A percentile compares a stretch with the other conserved stretches of the same genome.
phyloP scores from a whole-genome alignment of 2,113 vertebrate species.

The Stercorarius parasiticus region DNA sequence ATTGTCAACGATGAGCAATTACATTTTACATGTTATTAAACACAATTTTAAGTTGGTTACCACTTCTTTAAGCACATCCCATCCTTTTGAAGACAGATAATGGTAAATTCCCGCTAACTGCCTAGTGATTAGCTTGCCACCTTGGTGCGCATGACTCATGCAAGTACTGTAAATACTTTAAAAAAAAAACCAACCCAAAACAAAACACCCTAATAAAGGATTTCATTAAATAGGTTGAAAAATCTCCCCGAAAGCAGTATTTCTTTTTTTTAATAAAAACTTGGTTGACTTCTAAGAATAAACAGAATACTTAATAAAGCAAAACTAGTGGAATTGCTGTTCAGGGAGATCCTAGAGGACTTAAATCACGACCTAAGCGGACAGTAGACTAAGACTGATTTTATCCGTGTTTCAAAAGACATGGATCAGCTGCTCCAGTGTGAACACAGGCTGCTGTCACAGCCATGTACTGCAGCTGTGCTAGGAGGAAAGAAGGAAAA shows the following conservation, averaged over 20 bases:
- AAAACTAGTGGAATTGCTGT: background rate
- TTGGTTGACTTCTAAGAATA: background rate
- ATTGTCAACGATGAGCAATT: slow-evolving; percentile 34
- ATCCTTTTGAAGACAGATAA: background rate
- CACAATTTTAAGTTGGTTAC: background rate
- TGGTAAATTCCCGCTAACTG: background rate
- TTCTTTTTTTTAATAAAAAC: background rate
- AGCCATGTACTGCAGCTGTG: background rate
- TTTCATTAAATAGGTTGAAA: background rate
- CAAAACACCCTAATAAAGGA: background rate
- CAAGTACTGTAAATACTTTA: background rate
- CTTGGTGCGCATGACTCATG: background rate
- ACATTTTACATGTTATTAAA: slow-evolving; percentile 11
- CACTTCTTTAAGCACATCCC: background rate
- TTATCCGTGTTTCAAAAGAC: background rate
- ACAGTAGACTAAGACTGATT: background rate
- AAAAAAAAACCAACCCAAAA: background rate
- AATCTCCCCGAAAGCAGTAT: background rate
- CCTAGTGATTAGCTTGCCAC: background rate
- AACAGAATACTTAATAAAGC: background rate
- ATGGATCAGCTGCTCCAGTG: background rate
- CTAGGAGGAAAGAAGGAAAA: background rate
- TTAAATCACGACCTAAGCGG: background rate
- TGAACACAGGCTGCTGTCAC: background rate
- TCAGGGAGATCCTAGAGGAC: background rate